Percentiles rank a stretch among this genome's conserved stretches.
Conservation (phyloP, 2,113 vertebrate species). For the Kryptolebias marmoratus region DNA sequence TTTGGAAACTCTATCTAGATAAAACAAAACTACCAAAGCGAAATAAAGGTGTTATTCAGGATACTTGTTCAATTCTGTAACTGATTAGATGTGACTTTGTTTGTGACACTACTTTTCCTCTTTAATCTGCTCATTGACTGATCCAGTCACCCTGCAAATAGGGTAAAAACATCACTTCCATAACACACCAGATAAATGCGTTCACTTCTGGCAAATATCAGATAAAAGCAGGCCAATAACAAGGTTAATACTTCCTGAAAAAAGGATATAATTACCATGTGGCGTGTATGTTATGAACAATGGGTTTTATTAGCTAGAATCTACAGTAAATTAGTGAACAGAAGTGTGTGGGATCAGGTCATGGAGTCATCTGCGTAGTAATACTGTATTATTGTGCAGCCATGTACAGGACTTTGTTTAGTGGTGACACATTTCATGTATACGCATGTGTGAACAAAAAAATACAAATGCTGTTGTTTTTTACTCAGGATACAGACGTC, state of each 20-base stretch:
- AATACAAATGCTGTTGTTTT: conserved; percentile 2
- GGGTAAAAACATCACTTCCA: neutral
- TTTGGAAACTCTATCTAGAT: neutral
- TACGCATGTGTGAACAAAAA: conserved; percentile 8
- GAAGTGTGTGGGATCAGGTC: conserved; percentile 15
- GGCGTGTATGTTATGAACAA: neutral
- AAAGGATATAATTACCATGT: neutral
- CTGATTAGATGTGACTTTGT: neutral
- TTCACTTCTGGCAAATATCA: conserved; percentile 4
- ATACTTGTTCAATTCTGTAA: neutral
- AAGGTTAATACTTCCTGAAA: conserved; percentile 3
- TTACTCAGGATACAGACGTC: conserved; percentile 19
- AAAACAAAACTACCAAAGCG: too few species aligned
- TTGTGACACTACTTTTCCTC: neutral
- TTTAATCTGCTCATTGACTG: neutral
- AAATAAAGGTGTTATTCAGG: neutral
- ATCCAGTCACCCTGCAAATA: neutral
- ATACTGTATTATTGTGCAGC: neutral
- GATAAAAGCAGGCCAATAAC: conserved; percentile 6
- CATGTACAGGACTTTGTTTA: conserved; percentile 4
- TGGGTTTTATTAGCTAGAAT: neutral
- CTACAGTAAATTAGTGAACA: neutral
- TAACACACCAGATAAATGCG: neutral
- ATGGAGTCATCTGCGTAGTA: conserved; percentile 1
- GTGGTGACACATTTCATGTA: conserved; percentile 28